Evolutionary conservation across 1,140 invertebrate genomes (phyloP).

Genomic region (Drosophila nigromelanica): DNA sequence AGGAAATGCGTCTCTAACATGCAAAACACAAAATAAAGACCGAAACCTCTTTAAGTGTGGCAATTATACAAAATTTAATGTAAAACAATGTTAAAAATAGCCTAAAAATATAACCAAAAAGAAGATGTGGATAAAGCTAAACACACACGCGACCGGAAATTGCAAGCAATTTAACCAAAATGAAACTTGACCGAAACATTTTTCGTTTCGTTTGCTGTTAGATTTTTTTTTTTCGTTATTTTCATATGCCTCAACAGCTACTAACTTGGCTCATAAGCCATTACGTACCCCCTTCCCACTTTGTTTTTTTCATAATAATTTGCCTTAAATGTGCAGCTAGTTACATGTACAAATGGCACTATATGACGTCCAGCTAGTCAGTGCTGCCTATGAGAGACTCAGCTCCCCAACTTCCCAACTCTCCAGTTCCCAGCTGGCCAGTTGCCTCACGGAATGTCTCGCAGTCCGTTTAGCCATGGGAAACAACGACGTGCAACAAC

Average conservation of each 20-base stretch:
- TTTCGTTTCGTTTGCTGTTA: slow-evolving; percentile 47
- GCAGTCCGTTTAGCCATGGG: slow-evolving; percentile 27
- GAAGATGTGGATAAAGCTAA: background rate
- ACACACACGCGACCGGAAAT: slow-evolving; percentile 80
- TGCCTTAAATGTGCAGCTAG: slow-evolving; percentile 62
- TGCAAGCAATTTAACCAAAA: slow-evolving; percentile 70
- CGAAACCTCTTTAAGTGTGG: slow-evolving; percentile 53
- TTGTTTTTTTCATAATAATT: slow-evolving; percentile 44
- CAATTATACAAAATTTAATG: slow-evolving; percentile 71
- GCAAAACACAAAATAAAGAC: slow-evolving; percentile 61
- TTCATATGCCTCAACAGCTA: slow-evolving; percentile 24
- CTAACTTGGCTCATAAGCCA: slow-evolving; percentile 32
- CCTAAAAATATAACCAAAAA: background rate
- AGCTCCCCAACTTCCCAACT: background rate
- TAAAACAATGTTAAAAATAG: slow-evolving; percentile 50
- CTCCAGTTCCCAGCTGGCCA: background rate
- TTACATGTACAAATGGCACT: slow-evolving; percentile 51
- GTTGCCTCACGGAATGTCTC: background rate
- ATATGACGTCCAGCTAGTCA: slow-evolving; percentile 33
- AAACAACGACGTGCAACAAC: slow-evolving; percentile 23
- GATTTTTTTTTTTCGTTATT: slow-evolving; percentile 40
- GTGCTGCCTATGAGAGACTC: background rate
- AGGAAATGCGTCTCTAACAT: slow-evolving; percentile 70
- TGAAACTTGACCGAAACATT: slow-evolving; percentile 59
- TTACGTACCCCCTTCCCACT: background rate